Evolutionary conservation across 2,797 vertebrate genomes (phyloP), one percentile per base, ranked within the genome.

Genomic region (Crenichthys baileyi): DNA sequence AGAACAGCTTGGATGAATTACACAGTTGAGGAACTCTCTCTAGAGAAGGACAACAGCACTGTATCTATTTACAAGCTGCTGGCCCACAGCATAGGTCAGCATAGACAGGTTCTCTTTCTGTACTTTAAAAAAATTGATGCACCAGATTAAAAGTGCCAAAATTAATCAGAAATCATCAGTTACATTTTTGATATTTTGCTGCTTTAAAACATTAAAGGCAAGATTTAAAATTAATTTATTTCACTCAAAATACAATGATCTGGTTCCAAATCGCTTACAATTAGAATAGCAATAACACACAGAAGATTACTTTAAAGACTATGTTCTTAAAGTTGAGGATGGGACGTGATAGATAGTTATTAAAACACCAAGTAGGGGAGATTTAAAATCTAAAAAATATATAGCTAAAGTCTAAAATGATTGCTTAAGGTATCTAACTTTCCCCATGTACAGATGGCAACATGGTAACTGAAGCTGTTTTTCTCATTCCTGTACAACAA

Each of bases 31-130:
- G 87, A 88, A 93, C 86, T 91, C 86, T 88, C 82, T 86, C 81
- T 63, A 77, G 74, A 93, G 94, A 94, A 94, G 93, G 93, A 94
- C 93, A 88, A 85, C 82, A 72, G 76, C 83, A 75, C 82, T 53
- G 78, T 79, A 85, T 89, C 88, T 94, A 88, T 93, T 92, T 91
- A 92, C 91, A 92, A 88, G 86, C 91, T 87, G 83, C 84, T 79
- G 88, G 87, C 84, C 84, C 77, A 44, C 89, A 70, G 72, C 72
- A 88, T 82, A 91, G 92, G 93, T 94, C 93, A 93, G 41, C 51
- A 22, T 83, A 87, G 81, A 60, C 85, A 80, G 78, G 88, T 82
- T 83, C 85, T 74, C 83, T 26, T 12, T 44, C 71, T 88, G 82
- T 91, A 88, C 86, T 91, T 92, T 87, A 26, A 73, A 81, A 91